phyloP scores from a whole-genome alignment of 2,113 vertebrate genomes.

The Camarhynchus parvulus region DNA sequence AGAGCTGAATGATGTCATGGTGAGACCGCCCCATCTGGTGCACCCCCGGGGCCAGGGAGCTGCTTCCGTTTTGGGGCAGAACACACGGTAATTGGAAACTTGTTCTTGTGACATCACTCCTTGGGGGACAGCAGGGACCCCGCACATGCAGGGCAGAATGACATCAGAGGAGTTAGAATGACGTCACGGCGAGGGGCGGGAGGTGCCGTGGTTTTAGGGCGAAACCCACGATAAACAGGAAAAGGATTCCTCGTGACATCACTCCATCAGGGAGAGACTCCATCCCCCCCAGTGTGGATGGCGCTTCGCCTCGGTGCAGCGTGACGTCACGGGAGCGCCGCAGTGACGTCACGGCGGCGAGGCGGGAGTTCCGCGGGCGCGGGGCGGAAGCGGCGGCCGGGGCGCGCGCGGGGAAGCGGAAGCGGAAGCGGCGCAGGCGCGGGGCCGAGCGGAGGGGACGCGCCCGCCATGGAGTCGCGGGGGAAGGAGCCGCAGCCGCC shows the following conservation, averaged over 20 bases:
- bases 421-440: not conserved
- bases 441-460: not conserved
- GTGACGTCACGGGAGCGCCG: not conserved
- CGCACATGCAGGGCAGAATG: too few relatives aligned
- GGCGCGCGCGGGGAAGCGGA: not conserved
- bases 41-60: too few relatives aligned
- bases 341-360: not conserved
- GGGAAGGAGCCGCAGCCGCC: not conserved
- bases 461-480: not conserved
- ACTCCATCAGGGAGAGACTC: not conserved
- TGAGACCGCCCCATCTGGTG: too few relatives aligned
- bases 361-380: not conserved
- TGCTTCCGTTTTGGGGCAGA: not conserved
- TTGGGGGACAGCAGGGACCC: too few relatives aligned
- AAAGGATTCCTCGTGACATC: not conserved
- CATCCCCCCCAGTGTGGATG: not conserved
- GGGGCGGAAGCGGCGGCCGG: not conserved
- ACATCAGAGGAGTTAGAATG: not conserved
- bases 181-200: not conserved
- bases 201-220: not conserved
- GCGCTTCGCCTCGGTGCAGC: not conserved
- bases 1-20: not conserved
- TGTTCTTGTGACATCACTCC: not conserved
- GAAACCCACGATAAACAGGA: not conserved
- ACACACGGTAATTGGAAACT: not conserved